Evolutionary conservation across 2,113 vertebrate genomes (phyloP).

Genomic region (Perccottus glenii): DNA sequence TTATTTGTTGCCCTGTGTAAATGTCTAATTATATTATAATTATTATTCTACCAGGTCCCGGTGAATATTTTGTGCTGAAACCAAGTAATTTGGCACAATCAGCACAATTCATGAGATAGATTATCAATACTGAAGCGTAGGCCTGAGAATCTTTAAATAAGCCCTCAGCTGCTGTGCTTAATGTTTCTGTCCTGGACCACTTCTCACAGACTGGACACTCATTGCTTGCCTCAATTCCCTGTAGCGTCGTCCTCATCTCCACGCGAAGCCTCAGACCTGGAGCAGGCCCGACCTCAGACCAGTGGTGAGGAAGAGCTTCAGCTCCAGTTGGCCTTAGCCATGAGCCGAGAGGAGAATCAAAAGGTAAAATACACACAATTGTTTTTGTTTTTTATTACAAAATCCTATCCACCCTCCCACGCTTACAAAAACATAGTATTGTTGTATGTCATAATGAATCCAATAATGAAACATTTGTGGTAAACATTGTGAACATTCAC

Average conservation of each 20-base stretch:
- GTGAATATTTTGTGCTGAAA: constrained; percentile 35
- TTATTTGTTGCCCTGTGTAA: constrained; percentile 14
- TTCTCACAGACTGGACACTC: constrained; percentile 3
- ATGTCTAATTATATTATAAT: constrained; percentile 5
- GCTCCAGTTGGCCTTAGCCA: constrained; percentile 92
- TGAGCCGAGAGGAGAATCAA: constrained; percentile 94
- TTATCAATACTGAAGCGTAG: constrained; percentile 44
- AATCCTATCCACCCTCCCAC: background rate
- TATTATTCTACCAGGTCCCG: constrained; percentile 17
- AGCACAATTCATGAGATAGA: constrained; percentile 33
- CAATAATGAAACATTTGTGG: constrained; percentile 30
- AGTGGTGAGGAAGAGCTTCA: constrained; percentile 95
- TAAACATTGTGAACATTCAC: constrained; percentile 39
- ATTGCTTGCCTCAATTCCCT: constrained; percentile 2
- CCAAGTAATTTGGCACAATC: constrained; percentile 18
- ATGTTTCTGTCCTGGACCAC: background rate
- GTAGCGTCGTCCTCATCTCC: constrained; percentile 91
- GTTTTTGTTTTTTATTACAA: background rate
- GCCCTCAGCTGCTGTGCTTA: constrained; percentile 9
- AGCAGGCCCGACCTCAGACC: constrained; percentile 93
- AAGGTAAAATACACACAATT: constrained; percentile 78
- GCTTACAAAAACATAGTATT: background rate
- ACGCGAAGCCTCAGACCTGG: constrained; percentile 87
- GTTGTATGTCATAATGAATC: constrained; percentile 25
- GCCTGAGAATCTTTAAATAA: constrained; percentile 42